These are phyloP conservation scores for Eumaeus atala DNA, from an alignment of 1,140 invertebrate species.

Conservation along the genomic window DNA sequence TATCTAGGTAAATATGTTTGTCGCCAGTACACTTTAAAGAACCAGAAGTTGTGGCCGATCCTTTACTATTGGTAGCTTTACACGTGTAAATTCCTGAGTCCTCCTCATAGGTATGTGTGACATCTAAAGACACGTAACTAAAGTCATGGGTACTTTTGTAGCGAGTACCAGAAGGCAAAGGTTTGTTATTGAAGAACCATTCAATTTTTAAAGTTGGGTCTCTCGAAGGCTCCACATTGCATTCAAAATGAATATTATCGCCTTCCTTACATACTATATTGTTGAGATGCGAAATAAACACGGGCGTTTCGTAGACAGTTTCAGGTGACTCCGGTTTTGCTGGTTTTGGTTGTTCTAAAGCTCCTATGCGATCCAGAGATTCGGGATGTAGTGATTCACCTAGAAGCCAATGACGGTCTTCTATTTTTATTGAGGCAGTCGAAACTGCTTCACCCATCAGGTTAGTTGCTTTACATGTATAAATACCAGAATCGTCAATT, in stretches of 20 bases:
- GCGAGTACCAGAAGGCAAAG: conserved; percentile 84
- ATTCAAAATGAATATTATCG: conserved; percentile 95
- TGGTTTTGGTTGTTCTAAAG: conserved; percentile 86
- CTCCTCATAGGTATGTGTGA: conserved; percentile 87
- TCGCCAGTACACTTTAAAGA: conserved; percentile 88
- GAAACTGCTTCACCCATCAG: conserved; percentile 92
- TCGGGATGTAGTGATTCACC: conserved; percentile 93
- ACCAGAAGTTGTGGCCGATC: conserved; percentile 90
- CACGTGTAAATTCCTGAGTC: conserved; percentile 94
- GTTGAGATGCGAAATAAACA: conserved; percentile 93
- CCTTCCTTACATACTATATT: conserved; percentile 93
- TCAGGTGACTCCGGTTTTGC: conserved; percentile 80
- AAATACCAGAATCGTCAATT: conserved; percentile 93
- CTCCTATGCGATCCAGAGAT: conserved; percentile 89
- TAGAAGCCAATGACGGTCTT: conserved; percentile 89
- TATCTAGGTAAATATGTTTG: conserved; percentile 86
- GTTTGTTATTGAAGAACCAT: conserved; percentile 92
- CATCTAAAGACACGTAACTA: conserved; percentile 89
- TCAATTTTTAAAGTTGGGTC: conserved; percentile 96
- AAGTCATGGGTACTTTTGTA: conserved; percentile 92
- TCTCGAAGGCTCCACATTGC: conserved; percentile 93
- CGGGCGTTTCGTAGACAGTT: conserved; percentile 86
- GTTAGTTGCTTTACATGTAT: conserved; percentile 94
- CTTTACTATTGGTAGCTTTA: conserved; percentile 93
- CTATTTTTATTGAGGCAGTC: conserved; percentile 92